Percentiles rank a stretch among this genome's conserved stretches.
These are phyloP conservation scores for Ecdyonurus torrentis DNA, from an alignment of 2,888 invertebrate species.

Conservation along the genomic window DNA sequence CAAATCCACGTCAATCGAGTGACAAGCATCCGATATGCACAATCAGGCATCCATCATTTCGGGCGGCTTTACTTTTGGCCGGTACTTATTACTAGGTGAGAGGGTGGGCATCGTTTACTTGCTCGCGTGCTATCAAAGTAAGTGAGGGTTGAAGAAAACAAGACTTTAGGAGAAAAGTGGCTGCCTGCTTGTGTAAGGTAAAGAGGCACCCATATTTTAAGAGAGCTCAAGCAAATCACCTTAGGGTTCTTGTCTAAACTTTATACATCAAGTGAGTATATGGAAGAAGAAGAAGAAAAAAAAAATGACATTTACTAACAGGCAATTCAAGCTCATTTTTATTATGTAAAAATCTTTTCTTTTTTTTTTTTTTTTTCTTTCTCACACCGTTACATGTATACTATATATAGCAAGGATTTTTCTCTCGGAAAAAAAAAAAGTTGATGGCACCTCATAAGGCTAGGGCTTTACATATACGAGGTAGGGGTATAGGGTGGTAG, in stretches of 20 bases:
- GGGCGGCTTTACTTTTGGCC: not conserved
- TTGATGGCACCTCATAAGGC: not conserved
- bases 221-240: not conserved
- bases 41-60: constrained; percentile 5
- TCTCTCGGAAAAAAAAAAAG: too few relatives aligned
- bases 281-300: too few relatives aligned
- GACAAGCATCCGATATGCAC: constrained; percentile 4
- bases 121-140: not conserved
- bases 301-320: not conserved
- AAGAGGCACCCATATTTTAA: not conserved
- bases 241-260: not conserved
- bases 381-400: not conserved
- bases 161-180: not conserved
- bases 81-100: not conserved
- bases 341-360: not conserved
- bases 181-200: not conserved
- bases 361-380: not conserved
- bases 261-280: not conserved
- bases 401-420: not conserved
- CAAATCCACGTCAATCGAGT: constrained; percentile 3
- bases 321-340: not conserved
- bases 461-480: not conserved
- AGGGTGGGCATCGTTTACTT: not conserved
- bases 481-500: not conserved
- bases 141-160: not conserved